Conservation (phyloP, 2,888 invertebrate genomes). For the Marronus borbonicus region DNA sequence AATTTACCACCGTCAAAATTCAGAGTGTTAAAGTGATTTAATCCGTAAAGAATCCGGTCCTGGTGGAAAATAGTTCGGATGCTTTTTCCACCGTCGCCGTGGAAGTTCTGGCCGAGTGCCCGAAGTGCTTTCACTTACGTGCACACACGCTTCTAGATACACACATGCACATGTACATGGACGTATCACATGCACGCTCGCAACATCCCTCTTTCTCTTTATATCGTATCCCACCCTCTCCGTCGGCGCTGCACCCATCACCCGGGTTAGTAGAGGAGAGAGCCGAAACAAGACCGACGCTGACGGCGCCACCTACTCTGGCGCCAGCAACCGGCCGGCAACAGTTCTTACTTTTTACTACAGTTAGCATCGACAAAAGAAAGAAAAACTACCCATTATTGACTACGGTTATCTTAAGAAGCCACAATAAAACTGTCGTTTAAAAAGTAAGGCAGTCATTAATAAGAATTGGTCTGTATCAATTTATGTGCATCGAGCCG, state of each 20-base stretch:
- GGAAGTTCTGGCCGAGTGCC: constrained; percentile 66
- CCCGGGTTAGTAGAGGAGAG: constrained; percentile 53
- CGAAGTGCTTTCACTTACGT: constrained; percentile 65
- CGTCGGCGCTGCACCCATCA: constrained; percentile 47
- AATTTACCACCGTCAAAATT: constrained; percentile 10
- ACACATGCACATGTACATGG: constrained; percentile 17
- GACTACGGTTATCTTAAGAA: constrained; percentile 71
- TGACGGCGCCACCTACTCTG: constrained; percentile 65
- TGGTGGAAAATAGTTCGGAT: constrained; percentile 36
- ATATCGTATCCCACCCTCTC: constrained; percentile 35
- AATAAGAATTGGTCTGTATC: constrained; percentile 69
- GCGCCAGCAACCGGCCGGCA: constrained; percentile 67
- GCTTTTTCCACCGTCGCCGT: constrained; percentile 58
- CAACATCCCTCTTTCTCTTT: constrained; percentile 44
- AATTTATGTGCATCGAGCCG: constrained; percentile 65
- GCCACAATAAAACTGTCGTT: constrained; percentile 71
- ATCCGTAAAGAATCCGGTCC: constrained; percentile 34
- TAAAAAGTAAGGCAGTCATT: constrained; percentile 68
- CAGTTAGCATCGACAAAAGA: constrained; percentile 67
- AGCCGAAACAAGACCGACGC: constrained; percentile 59
- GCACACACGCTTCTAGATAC: constrained; percentile 20
- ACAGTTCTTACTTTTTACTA: constrained; percentile 70
- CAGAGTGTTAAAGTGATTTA: constrained; percentile 52
- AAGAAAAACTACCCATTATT: constrained; percentile 71
- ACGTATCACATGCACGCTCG: constrained; percentile 7